phyloP scores from a whole-genome alignment of 2,888 invertebrate genomes.

The Euzophera pinguis region DNA sequence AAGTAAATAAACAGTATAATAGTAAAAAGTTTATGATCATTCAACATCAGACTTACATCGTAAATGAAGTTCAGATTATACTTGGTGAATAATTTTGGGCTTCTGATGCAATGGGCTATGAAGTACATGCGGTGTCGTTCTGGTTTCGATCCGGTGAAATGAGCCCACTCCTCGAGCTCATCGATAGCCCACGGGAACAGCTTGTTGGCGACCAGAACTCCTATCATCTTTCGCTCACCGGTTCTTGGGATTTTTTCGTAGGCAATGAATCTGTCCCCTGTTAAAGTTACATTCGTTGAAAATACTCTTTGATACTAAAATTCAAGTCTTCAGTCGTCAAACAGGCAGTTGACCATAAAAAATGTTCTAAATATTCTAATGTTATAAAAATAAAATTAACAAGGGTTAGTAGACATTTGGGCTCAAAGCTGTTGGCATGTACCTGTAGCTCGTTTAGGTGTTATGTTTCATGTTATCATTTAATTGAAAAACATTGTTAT shows the following conservation, averaged over 20 bases:
- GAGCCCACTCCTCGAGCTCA: constrained; percentile 75
- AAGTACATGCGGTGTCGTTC: constrained; percentile 72
- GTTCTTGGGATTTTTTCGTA: constrained; percentile 51
- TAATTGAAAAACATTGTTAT: no score
- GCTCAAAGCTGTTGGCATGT: no score
- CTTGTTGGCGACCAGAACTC: constrained; percentile 67
- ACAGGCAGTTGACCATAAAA: no score
- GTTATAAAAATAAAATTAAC: no score
- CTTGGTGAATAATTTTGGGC: constrained; percentile 65
- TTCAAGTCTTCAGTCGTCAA: no score
- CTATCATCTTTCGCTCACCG: constrained; percentile 61
- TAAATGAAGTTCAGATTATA: constrained; percentile 67
- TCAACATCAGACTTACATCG: constrained; percentile 50
- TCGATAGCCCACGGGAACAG: constrained; percentile 73
- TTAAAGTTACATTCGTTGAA: constrained; percentile 7
- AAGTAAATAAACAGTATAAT: no score
- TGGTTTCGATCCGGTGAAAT: constrained; percentile 51
- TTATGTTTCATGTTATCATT: no score
- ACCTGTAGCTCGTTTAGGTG: no score
- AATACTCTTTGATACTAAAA: no score
- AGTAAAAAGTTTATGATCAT: no score
- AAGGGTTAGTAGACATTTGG: no score
- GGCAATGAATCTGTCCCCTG: constrained; percentile 56
- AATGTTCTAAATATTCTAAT: no score
- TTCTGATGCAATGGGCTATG: constrained; percentile 67